These are phyloP conservation scores for Sphaerophoria rueppellii DNA, from an alignment of 2,888 invertebrate genomes.

Conservation along the genomic window DNA sequence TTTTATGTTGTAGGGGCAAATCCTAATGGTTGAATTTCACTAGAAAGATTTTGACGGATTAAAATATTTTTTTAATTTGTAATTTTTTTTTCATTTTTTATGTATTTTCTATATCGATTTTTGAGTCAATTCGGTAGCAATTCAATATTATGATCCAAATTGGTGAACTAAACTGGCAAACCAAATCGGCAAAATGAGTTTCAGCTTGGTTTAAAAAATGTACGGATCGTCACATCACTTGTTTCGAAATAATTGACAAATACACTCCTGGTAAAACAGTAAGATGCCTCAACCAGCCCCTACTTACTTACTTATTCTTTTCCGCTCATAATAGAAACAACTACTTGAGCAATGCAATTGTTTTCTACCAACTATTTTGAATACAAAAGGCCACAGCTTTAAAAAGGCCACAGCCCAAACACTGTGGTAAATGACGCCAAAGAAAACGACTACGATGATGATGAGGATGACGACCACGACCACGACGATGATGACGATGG, in stretches of 20 bases:
- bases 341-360: slow-evolving; percentile 52
- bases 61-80: no score
- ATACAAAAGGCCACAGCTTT: slow-evolving; percentile 63
- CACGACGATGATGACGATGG: slow-evolving; percentile 43
- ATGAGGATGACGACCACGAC: slow-evolving; percentile 21
- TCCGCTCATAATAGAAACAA: slow-evolving; percentile 14
- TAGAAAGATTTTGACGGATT: no score
- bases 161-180: no score
- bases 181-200: no score
- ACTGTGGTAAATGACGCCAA: slow-evolving; percentile 30
- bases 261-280: not conserved
- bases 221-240: no score
- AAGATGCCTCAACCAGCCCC: slow-evolving; percentile 8
- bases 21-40: no score
- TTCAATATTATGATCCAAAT: no score
- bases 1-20: no score
- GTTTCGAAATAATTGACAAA: not conserved
- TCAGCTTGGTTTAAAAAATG: not conserved
- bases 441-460: slow-evolving; percentile 19
- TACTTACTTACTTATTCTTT: not conserved
- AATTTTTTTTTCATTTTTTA: no score
- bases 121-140: no score
- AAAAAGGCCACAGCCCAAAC: slow-evolving; percentile 27
- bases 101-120: no score
- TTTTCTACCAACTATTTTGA: slow-evolving; percentile 66